Evolutionary conservation across 2,888 invertebrate species (phyloP).

Genomic region (Drymonia ruficornis): DNA sequence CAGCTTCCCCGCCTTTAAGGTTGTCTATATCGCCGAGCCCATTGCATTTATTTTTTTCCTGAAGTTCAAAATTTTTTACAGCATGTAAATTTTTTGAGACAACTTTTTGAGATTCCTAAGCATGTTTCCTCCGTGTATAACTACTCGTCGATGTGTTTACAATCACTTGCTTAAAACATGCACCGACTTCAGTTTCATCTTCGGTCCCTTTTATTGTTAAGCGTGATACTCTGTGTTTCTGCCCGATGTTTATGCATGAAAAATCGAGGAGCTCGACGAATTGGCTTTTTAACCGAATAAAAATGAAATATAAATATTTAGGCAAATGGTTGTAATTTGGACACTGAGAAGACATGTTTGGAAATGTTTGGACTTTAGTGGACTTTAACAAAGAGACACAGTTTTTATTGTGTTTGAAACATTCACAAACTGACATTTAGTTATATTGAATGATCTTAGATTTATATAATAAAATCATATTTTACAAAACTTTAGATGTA

Average conservation of each 20-base stretch:
- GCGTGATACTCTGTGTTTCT: conserved; percentile 54
- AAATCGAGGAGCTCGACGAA: conserved; percentile 21
- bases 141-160: conserved; percentile 48
- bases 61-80: conserved; percentile 33
- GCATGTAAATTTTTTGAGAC: conserved; percentile 53
- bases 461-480: not conserved
- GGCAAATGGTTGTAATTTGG: conserved; percentile 52
- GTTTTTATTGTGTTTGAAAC: not conserved
- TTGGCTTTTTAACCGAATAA: conserved; percentile 34
- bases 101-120: conserved; percentile 50
- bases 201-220: conserved; percentile 49
- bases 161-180: conserved; percentile 63
- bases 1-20: conserved; percentile 53
- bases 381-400: conserved; percentile 3
- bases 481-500: not conserved
- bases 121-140: conserved; percentile 72
- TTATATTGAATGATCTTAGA: not conserved
- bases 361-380: conserved; percentile 21
- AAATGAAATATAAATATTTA: conserved; percentile 17
- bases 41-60: conserved; percentile 30
- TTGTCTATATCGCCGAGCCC: conserved; percentile 31
- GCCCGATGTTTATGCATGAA: conserved; percentile 53
- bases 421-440: conserved; percentile 1
- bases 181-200: conserved; percentile 40
- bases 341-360: conserved; percentile 62